Evolutionary conservation across 1,140 invertebrate genomes (phyloP), one percentile per base, ranked within the genome.

Genomic region (Papilio aristodemus): DNA sequence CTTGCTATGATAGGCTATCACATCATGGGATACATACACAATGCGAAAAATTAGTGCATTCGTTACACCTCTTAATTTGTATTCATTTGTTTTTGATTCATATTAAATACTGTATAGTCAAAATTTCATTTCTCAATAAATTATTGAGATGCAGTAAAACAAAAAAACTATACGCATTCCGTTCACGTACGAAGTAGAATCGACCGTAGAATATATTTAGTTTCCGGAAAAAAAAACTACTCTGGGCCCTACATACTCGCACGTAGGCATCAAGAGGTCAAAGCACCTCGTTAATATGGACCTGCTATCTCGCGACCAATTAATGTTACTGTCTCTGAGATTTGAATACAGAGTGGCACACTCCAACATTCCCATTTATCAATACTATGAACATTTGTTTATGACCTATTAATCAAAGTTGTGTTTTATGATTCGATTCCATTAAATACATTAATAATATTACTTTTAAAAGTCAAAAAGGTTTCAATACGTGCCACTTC

Each of bases 241-340:
- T n/a, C 19, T 43, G n/a, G 38, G 54, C 46, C 41, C 46, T 67
- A 72, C 83, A 85, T 87, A 73, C 72, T 75, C 76, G 27, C 79
- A 84, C 85, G 84, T 86, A 84, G 36, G 54, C 71, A 71, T 38
- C 50, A 63, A 62, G 27, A 68, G 85, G 81, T 86, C 83, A 84
- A 76, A 84, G 81, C 78, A 80, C 85, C 81, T 85, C 71, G 83
- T 87, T 84, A 85, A 77, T 85, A 85, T 86, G 86, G 80, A 78
- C 64, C 74, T 71, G 74, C 73, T 76, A 78, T 78, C 73, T 74
- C 58, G 71, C 69, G 78, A 80, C 78, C 81, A 89, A 89, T 87
- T 87, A 89, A 84, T 87, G 77, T 80, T 76, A 78, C 76, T 77
- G 57, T 67, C 71, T 68, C 71, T 72, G 69, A 77, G 74, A 78